phyloP scores from a whole-genome alignment of 2,888 invertebrate species.

The Cheilosia soror region DNA sequence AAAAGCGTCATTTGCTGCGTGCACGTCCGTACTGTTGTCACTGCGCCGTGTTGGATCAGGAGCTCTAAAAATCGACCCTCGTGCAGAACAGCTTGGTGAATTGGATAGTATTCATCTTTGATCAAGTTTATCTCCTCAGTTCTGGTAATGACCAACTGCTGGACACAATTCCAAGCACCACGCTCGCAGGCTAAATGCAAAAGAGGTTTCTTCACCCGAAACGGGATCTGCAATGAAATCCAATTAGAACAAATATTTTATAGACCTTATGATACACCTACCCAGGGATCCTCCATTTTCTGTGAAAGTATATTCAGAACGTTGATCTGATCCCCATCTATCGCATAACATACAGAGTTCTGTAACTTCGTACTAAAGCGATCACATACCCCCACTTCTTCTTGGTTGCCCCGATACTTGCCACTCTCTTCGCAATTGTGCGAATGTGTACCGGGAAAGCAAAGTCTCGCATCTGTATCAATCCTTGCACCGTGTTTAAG shows the following conservation, averaged over 20 bases:
- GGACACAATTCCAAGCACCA: conserved; percentile 89
- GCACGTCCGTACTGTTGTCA: conserved; percentile 88
- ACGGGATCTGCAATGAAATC: conserved; percentile 82
- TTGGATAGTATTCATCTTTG: conserved; percentile 91
- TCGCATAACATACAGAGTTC: conserved; percentile 89
- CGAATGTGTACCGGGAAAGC: conserved; percentile 89
- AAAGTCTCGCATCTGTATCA: conserved; percentile 90
- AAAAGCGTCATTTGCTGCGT: conserved; percentile 89
- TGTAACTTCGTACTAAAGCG: conserved; percentile 86
- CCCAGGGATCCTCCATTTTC: conserved; percentile 89
- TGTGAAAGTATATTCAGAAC: conserved; percentile 88
- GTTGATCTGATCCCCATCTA: conserved; percentile 89
- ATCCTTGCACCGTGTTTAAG: conserved; percentile 89
- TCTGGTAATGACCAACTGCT: conserved; percentile 87
- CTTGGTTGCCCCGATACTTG: conserved; percentile 85
- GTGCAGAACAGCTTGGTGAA: conserved; percentile 90
- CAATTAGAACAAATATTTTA: not conserved
- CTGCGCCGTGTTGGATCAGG: conserved; percentile 88
- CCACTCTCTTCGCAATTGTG: conserved; percentile 89
- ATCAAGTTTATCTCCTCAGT: conserved; percentile 89
- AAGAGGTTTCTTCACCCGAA: conserved; percentile 86
- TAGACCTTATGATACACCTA: conserved; percentile 76
- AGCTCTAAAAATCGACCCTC: conserved; percentile 88
- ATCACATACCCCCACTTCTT: conserved; percentile 84
- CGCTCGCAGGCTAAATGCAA: conserved; percentile 89